Conservation (phyloP, 2,113 vertebrate species). For the Dipodomys spectabilis region DNA sequence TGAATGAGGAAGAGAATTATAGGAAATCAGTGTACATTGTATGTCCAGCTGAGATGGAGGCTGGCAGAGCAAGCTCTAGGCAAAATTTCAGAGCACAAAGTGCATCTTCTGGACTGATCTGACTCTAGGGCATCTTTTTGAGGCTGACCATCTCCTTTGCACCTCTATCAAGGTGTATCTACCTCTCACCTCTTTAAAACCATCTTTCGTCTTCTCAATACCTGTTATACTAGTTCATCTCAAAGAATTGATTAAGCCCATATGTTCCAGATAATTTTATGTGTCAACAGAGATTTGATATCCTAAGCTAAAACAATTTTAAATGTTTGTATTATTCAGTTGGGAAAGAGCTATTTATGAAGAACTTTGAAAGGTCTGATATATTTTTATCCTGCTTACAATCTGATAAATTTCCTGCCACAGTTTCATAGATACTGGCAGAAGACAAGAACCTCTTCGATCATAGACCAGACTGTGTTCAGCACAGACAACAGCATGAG, state of each 20-base stretch:
- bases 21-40: slow-evolving; percentile 79
- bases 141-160: not conserved
- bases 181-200: slow-evolving; percentile 49
- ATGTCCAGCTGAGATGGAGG: slow-evolving; percentile 79
- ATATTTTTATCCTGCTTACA: not conserved
- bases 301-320: slow-evolving; percentile 26
- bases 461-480: slow-evolving; percentile 20
- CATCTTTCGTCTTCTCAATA: slow-evolving; percentile 44
- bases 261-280: slow-evolving; percentile 30
- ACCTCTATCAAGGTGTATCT: slow-evolving; percentile 7
- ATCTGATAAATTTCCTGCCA: slow-evolving; percentile 2
- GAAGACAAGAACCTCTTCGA: not conserved
- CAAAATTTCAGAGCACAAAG: slow-evolving; percentile 70
- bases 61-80: slow-evolving; percentile 58
- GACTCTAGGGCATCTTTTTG: not conserved
- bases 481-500: not conserved
- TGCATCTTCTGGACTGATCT: slow-evolving; percentile 55
- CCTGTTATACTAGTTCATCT: slow-evolving; percentile 44
- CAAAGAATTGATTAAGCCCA: slow-evolving; percentile 39
- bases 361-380: slow-evolving; percentile 4
- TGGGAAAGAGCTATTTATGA: slow-evolving; percentile 42
- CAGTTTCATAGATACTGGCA: slow-evolving; percentile 39
- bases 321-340: slow-evolving; percentile 26
- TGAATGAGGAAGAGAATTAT: slow-evolving; percentile 78
- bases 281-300: slow-evolving; percentile 32